phyloP scores from a whole-genome alignment of 2,797 vertebrate genomes.

The Oryzias sinensis region DNA sequence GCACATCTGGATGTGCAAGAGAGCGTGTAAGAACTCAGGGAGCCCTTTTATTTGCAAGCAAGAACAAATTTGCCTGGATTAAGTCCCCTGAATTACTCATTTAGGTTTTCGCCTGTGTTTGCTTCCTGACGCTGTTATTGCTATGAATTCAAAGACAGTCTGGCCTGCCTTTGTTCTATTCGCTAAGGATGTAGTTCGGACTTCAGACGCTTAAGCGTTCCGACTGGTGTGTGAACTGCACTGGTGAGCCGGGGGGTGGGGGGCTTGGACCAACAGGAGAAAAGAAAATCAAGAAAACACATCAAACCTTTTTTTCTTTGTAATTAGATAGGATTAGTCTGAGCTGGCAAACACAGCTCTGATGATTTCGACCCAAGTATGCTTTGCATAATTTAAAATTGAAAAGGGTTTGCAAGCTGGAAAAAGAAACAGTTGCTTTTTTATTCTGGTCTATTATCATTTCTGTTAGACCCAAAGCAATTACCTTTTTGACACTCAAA shows the following conservation, averaged over 20 bases:
- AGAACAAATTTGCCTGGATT: slow-evolving; percentile 25
- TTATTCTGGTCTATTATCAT: slow-evolving; percentile 4
- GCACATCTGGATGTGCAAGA: slow-evolving; percentile 12
- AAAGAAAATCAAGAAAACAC: slow-evolving; percentile 47
- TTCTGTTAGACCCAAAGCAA: neutral
- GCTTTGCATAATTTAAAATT: slow-evolving; percentile 64
- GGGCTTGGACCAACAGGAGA: slow-evolving; percentile 26
- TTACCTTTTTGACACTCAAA: neutral
- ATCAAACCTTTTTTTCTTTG: slow-evolving; percentile 46
- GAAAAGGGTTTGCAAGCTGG: slow-evolving; percentile 32
- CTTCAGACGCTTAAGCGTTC: slow-evolving; percentile 25
- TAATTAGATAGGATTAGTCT: slow-evolving; percentile 69
- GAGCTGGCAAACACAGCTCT: slow-evolving; percentile 45
- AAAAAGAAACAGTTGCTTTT: slow-evolving; percentile 26
- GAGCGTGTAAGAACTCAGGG: slow-evolving; percentile 22
- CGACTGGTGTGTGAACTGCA: slow-evolving; percentile 36
- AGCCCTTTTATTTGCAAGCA: slow-evolving; percentile 34
- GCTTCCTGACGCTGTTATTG: slow-evolving; percentile 16
- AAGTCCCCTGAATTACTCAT: slow-evolving; percentile 26
- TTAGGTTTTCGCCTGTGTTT: slow-evolving; percentile 21
- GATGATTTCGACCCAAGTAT: slow-evolving; percentile 30
- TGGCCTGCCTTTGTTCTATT: slow-evolving; percentile 29
- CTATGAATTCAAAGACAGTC: slow-evolving; percentile 38
- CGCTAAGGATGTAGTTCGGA: slow-evolving; percentile 47
- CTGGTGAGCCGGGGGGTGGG: slow-evolving; percentile 6